Evolutionary conservation across 2,797 vertebrate genomes (phyloP).

Genomic region (Enteromius anoplus): DNA sequence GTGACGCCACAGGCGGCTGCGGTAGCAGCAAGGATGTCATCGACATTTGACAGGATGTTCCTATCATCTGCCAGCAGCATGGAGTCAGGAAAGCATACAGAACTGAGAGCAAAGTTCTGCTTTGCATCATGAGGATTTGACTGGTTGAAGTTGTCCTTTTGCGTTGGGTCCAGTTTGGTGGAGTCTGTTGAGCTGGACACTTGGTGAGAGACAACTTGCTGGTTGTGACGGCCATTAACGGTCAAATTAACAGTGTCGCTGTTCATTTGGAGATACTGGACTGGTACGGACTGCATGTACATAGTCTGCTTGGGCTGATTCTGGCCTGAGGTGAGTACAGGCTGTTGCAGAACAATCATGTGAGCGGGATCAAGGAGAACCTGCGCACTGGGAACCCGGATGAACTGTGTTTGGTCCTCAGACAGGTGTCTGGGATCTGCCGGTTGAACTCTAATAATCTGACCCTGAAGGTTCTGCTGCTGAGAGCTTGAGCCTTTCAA

Average conservation of each 20-base stretch:
- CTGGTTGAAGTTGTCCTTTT: constrained; percentile 87
- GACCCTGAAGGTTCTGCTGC: constrained; percentile 83
- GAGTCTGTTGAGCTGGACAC: constrained; percentile 82
- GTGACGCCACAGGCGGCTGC: constrained; percentile 94
- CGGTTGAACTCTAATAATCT: constrained; percentile 67
- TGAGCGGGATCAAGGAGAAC: constrained; percentile 89
- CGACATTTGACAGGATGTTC: constrained; percentile 95
- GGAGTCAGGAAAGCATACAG: constrained; percentile 95
- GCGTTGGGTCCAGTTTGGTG: constrained; percentile 82
- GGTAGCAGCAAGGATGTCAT: constrained; percentile 96
- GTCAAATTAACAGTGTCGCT: constrained; percentile 83
- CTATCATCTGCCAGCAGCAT: constrained; percentile 93
- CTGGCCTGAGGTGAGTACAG: constrained; percentile 82
- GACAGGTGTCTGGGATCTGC: constrained; percentile 78
- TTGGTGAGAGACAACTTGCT: constrained; percentile 80
- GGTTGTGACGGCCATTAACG: constrained; percentile 79
- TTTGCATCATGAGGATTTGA: constrained; percentile 87
- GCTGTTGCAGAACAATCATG: constrained; percentile 90
- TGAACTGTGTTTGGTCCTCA: constrained; percentile 81
- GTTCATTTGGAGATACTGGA: constrained; percentile 92
- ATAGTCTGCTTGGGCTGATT: constrained; percentile 82
- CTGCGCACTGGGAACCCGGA: constrained; percentile 86
- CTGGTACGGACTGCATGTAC: constrained; percentile 83
- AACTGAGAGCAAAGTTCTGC: constrained; percentile 92
- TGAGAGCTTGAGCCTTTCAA: constrained; percentile 84